Evolutionary conservation across 1,140 invertebrate genomes (phyloP).

Genomic region (Megathymus violae): DNA sequence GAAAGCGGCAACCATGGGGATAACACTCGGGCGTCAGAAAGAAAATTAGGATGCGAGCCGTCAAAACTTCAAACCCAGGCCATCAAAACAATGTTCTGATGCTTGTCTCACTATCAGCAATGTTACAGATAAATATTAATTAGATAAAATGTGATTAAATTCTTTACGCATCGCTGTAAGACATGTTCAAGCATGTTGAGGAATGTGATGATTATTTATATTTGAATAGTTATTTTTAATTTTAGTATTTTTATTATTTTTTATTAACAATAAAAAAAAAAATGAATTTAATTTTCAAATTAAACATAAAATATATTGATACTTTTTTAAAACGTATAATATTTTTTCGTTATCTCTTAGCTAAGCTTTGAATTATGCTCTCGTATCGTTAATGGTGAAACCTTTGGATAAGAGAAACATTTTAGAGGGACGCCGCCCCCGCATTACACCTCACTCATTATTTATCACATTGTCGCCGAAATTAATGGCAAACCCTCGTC

Average conservation of each 20-base stretch:
- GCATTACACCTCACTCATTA: constrained; percentile 80
- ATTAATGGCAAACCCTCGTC: constrained; percentile 82
- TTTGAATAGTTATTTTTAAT: too few species aligned
- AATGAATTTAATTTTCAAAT: too few species aligned
- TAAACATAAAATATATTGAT: too few species aligned
- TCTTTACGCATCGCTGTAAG: too few species aligned
- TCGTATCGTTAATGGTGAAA: neutral
- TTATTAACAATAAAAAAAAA: too few species aligned
- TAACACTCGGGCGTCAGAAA: constrained; percentile 57
- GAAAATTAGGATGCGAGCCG: constrained; percentile 80
- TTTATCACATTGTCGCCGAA: constrained; percentile 82
- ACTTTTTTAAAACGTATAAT: too few species aligned
- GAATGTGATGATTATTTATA: too few species aligned
- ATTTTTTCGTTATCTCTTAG: neutral
- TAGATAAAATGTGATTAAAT: too few species aligned
- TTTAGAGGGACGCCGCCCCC: constrained; percentile 78
- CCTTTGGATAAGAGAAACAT: constrained; percentile 41
- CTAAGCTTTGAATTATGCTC: neutral
- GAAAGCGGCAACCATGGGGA: constrained; percentile 60
- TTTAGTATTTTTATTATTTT: too few species aligned
- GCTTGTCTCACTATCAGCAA: neutral
- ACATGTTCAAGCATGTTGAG: too few species aligned
- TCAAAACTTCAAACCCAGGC: constrained; percentile 78
- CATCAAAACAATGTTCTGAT: constrained; percentile 51
- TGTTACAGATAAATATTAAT: too few species aligned